A percentile compares a stretch with the other conserved stretches of the same genome.
These are phyloP conservation scores for Halocaridina rubra DNA, from an alignment of 2,888 invertebrate species.

Conservation along the genomic window DNA sequence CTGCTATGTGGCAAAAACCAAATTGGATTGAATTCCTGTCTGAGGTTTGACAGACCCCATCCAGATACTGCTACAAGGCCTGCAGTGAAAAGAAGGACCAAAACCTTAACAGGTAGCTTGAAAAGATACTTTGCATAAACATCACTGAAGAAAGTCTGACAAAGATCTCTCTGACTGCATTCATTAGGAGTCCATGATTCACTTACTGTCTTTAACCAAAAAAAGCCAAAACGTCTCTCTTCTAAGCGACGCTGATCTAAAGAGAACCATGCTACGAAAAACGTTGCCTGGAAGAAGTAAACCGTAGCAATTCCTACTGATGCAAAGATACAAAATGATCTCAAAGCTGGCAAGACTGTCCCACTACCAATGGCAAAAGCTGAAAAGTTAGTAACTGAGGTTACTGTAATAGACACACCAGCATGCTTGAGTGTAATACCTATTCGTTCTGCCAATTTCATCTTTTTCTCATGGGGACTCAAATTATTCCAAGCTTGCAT, in stretches of 20 bases:
- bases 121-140: constrained; percentile 71
- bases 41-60: constrained; percentile 72
- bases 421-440: constrained; percentile 81
- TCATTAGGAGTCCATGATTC: constrained; percentile 72
- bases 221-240: constrained; percentile 75
- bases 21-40: constrained; percentile 82
- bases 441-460: constrained; percentile 75
- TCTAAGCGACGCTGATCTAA: constrained; percentile 73
- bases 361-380: constrained; percentile 83
- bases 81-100: constrained; percentile 69
- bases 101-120: constrained; percentile 68
- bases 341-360: constrained; percentile 82
- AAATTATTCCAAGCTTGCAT: constrained; percentile 80
- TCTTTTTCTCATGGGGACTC: constrained; percentile 30
- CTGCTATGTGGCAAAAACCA: constrained; percentile 83
- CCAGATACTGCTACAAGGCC: constrained; percentile 48
- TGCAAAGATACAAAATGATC: constrained; percentile 86
- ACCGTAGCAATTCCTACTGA: constrained; percentile 82
- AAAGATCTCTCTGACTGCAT: constrained; percentile 73
- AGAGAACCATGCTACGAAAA: constrained; percentile 82
- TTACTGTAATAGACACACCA: constrained; percentile 85
- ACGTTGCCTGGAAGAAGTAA: constrained; percentile 82
- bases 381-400: constrained; percentile 84
- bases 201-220: constrained; percentile 78
- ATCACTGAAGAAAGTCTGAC: constrained; percentile 74